phyloP scores from a whole-genome alignment of 2,797 vertebrate genomes.

The Enteromius thamalakanensis region DNA sequence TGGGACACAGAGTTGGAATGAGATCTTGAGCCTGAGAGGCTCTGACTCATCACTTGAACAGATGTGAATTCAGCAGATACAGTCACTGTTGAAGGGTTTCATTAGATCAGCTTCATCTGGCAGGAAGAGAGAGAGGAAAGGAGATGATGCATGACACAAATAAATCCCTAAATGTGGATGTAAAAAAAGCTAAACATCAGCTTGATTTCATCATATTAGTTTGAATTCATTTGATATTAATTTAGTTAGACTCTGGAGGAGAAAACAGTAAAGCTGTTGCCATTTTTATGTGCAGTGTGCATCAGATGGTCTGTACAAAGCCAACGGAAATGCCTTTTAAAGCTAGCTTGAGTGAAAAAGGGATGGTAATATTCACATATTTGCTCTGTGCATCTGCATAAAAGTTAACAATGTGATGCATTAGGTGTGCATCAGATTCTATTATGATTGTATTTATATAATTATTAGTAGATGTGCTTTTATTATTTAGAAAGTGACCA shows the following conservation, averaged over 20 bases:
- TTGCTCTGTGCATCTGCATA: background rate
- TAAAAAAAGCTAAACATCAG: background rate
- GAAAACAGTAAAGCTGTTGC: background rate
- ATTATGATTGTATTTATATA: background rate
- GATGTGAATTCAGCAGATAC: conserved; percentile 44
- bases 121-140: conserved; percentile 19
- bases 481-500: background rate
- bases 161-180: conserved; percentile 1
- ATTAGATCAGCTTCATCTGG: conserved; percentile 43
- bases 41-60: conserved; percentile 49
- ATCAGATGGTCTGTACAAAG: background rate
- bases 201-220: background rate
- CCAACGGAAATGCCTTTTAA: background rate
- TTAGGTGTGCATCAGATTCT: background rate
- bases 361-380: background rate
- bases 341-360: background rate
- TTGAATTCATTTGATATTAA: background rate
- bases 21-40: conserved; percentile 18
- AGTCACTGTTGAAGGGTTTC: conserved; percentile 39
- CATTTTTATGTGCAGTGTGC: background rate
- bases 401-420: background rate
- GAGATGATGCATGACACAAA: conserved; percentile 28
- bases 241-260: background rate
- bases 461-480: background rate
- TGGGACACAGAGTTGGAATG: background rate